A percentile compares a stretch with the other conserved stretches of the same genome.
These are phyloP conservation scores for Caenorhabditis briggsae DNA, from an alignment of 1,140 invertebrate species.

Conservation along the genomic window DNA sequence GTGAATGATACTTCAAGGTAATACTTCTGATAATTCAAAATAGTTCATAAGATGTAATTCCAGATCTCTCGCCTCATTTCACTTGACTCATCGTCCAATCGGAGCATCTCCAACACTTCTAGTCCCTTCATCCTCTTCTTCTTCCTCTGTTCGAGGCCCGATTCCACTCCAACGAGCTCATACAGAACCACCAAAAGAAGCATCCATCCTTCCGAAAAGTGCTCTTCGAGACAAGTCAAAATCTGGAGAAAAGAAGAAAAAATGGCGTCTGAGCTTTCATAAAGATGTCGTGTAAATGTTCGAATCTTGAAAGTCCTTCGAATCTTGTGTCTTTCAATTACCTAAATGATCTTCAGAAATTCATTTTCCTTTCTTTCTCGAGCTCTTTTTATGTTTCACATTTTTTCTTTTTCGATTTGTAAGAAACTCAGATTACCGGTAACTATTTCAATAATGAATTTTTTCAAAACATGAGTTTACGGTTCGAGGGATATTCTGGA, in stretches of 20 bases:
- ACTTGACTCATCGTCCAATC: slow-evolving; percentile 54
- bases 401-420: background rate
- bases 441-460: slow-evolving; percentile 1
- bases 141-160: slow-evolving; percentile 16
- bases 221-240: slow-evolving; percentile 55
- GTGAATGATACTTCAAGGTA: slow-evolving; percentile 59
- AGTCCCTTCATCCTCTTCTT: slow-evolving; percentile 7
- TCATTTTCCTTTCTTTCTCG: background rate
- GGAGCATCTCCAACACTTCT: slow-evolving; percentile 48
- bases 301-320: background rate
- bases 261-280: slow-evolving; percentile 59
- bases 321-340: slow-evolving; percentile 19
- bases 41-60: background rate
- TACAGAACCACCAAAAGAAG: slow-evolving; percentile 52
- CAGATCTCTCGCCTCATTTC: slow-evolving; percentile 59
- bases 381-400: background rate
- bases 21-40: background rate
- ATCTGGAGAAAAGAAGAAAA: slow-evolving; percentile 59
- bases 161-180: slow-evolving; percentile 39
- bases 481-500: too few relatives aligned
- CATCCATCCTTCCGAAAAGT: slow-evolving; percentile 56
- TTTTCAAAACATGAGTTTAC: background rate
- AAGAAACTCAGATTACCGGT: slow-evolving; percentile 40
- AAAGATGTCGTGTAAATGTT: slow-evolving; percentile 53
- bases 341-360: slow-evolving; percentile 2